Percentiles rank a stretch among this genome's conserved stretches.
These are phyloP conservation scores for Ophion ventricosus DNA, from an alignment of 2,888 invertebrate genomes.

Conservation along the genomic window DNA sequence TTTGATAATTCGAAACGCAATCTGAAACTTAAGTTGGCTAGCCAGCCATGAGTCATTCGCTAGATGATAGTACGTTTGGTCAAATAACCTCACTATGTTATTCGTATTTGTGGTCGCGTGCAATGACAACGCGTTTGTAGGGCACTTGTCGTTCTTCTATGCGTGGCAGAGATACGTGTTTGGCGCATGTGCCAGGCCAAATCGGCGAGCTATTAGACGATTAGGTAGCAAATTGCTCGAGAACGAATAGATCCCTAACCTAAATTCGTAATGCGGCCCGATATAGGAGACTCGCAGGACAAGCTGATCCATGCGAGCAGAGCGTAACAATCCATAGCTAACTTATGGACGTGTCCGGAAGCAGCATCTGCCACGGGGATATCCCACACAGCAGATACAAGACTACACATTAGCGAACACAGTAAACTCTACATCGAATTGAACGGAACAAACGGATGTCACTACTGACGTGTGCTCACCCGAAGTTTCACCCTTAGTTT, in stretches of 20 bases:
- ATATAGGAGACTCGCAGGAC: constrained; percentile 35
- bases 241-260: constrained; percentile 49
- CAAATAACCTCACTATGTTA: no score
- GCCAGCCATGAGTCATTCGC: no score
- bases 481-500: not conserved
- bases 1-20: no score
- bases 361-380: constrained; percentile 42
- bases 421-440: not conserved
- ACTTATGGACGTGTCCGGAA: constrained; percentile 53
- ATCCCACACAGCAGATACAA: not conserved
- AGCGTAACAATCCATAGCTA: constrained; percentile 38
- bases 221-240: constrained; percentile 69
- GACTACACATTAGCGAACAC: constrained; percentile 7
- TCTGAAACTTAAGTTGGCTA: no score
- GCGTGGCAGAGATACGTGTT: not conserved
- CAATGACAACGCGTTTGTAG: not conserved
- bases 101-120: not conserved
- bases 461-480: not conserved
- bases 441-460: not conserved
- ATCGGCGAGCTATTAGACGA: constrained; percentile 66
- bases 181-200: constrained; percentile 33
- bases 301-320: constrained; percentile 54
- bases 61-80: no score
- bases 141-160: not conserved
- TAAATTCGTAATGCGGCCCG: constrained; percentile 23